Evolutionary conservation across 1,140 invertebrate genomes (phyloP), one percentile per base, ranked within the genome.

Genomic region (Neodiprion fabricii): DNA sequence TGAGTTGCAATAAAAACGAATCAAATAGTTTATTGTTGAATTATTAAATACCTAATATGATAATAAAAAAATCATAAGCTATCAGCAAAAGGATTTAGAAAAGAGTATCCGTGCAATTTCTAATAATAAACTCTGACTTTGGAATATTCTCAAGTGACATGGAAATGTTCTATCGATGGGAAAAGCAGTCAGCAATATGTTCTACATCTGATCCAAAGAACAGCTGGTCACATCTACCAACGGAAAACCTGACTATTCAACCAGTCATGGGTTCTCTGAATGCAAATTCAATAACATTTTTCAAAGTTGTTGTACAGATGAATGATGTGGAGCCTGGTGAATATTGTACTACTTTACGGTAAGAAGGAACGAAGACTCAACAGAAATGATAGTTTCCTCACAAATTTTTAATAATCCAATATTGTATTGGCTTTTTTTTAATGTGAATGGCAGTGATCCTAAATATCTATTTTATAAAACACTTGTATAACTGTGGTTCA

Each of bases 131-230:
- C n/a, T 14, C 11, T 14, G 47, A 28, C 14, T 11, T n/a, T 69
- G 10, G 21, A 69, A 69, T 28, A 69, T n/a, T 69, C 11, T 23
- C 8, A 12, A 84, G 80, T 23, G 76, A 77, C 28, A 71, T 82
- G 40, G 50, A 75, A 9, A 72, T 84, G 21, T 48, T 67, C 65
- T 84, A 77, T 71, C 76, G 77, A 12, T 84, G 82, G 82, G 70
- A 76, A 67, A 78, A 79, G 67, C 48, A 40, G 0, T 21, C 17
- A 7, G n/a, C 11, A 69, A 21, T 14, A 12, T 23, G 21, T 21
- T 65, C 17, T 14, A 48, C 68, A 61, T 40, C 21, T 11, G 21
- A 69, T 47, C 7, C 14, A 23, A 14, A 12, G 8, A 69, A 12
- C 11, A 21, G 10, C 11, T 68, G 73, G 40, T 73, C 79, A 71